Evolutionary conservation across 2,113 vertebrate species (phyloP).

Genomic region (Bucco capensis): DNA sequence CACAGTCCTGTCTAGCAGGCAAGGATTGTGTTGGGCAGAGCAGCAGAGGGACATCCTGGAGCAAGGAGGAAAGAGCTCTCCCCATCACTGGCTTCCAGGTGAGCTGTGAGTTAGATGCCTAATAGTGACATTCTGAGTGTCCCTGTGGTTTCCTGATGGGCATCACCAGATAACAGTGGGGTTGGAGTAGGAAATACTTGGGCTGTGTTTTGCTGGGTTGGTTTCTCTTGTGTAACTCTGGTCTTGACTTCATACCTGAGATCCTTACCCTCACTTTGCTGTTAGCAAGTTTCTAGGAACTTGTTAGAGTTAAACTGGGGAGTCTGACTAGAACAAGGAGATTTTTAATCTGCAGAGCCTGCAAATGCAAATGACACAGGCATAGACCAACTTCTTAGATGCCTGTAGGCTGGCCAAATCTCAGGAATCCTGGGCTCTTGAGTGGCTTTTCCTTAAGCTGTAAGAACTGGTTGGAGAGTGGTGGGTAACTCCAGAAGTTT

Average conservation of each 20-base stretch:
- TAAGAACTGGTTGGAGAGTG: neutral
- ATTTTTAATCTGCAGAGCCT: neutral
- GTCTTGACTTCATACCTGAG: neutral
- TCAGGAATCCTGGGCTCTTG: neutral
- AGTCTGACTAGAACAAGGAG: neutral
- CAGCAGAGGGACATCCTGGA: neutral
- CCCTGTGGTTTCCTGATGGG: neutral
- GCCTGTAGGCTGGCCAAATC: neutral
- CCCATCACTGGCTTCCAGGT: neutral
- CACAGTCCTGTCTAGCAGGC: rapidly evolving
- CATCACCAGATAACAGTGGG: neutral
- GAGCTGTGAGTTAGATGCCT: neutral
- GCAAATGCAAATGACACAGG: neutral
- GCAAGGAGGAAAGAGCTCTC: neutral
- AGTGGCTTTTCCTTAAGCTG: neutral
- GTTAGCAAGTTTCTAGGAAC: neutral
- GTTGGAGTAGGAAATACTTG: neutral
- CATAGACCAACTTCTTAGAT: neutral
- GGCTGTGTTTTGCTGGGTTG: rapidly evolving
- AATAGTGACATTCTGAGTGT: neutral
- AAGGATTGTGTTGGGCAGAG: neutral
- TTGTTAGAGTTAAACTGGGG: neutral
- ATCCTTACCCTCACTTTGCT: neutral
- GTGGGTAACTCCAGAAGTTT: neutral
- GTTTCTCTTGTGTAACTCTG: neutral